phyloP scores from a whole-genome alignment of 2,113 vertebrate genomes.

The Lepisosteus osseus region DNA sequence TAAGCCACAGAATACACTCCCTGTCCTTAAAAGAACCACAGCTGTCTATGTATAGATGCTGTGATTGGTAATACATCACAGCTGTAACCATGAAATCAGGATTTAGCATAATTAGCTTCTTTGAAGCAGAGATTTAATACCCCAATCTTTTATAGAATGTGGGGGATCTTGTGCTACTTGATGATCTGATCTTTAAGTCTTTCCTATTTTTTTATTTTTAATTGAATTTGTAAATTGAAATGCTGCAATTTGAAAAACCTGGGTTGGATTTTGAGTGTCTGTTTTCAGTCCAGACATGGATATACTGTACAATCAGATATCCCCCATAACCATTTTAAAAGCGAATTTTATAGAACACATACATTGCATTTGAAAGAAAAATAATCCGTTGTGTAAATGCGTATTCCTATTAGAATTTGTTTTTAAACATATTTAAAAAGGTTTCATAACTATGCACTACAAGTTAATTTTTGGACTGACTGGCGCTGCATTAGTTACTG shows the following conservation, averaged over 20 bases:
- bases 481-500: constrained; percentile 28
- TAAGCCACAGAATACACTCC: constrained; percentile 47
- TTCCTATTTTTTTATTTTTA: constrained; percentile 53
- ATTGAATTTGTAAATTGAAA: constrained; percentile 35
- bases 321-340: constrained; percentile 46
- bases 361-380: constrained; percentile 53
- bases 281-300: constrained; percentile 57
- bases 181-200: constrained; percentile 67
- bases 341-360: constrained; percentile 48
- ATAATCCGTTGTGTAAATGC: constrained; percentile 54
- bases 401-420: constrained; percentile 57
- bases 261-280: constrained; percentile 56
- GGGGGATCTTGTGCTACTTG: constrained; percentile 62
- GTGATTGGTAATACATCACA: constrained; percentile 69
- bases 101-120: constrained; percentile 71
- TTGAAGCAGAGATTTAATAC: constrained; percentile 72
- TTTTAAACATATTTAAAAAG: constrained; percentile 26
- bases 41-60: constrained; percentile 45
- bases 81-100: constrained; percentile 76
- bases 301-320: constrained; percentile 31
- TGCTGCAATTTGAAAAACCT: constrained; percentile 34
- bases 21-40: constrained; percentile 29
- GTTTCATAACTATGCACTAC: constrained; percentile 35
- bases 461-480: constrained; percentile 39
- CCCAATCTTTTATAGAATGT: constrained; percentile 68